These are phyloP conservation scores for Leptopilina boulardi DNA, from an alignment of 1,140 invertebrate genomes.

Conservation along the genomic window DNA sequence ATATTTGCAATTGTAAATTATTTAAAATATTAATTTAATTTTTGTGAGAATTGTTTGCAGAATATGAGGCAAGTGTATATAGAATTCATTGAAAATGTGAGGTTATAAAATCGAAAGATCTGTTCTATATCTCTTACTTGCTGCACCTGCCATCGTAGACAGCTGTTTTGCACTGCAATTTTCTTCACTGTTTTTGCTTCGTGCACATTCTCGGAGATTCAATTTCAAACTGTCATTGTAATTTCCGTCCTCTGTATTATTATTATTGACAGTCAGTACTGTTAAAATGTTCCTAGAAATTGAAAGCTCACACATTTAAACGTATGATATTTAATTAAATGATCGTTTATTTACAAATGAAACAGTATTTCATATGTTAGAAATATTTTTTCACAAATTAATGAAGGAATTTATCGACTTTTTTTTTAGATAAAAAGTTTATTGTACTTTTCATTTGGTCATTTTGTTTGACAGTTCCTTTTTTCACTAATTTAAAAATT, in stretches of 20 bases:
- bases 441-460: no score
- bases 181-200: neutral
- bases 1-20: neutral
- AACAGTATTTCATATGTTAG: no score
- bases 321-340: neutral
- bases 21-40: no score
- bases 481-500: no score
- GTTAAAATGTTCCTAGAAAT: neutral
- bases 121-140: neutral
- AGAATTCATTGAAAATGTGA: neutral
- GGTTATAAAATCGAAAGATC: conserved; percentile 25
- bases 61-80: no score
- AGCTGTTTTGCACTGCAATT: conserved; percentile 1
- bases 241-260: neutral
- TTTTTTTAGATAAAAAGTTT: no score
- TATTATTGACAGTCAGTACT: neutral
- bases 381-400: no score
- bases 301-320: neutral
- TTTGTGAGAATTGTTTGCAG: no score
- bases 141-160: conserved; percentile 26
- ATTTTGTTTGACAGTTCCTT: no score
- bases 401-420: no score
- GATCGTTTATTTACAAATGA: neutral
- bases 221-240: neutral
- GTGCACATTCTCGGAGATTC: neutral